These are phyloP conservation scores for Artibeus jamaicensis DNA, from an alignment of 2,797 vertebrate species.

Conservation along the genomic window DNA sequence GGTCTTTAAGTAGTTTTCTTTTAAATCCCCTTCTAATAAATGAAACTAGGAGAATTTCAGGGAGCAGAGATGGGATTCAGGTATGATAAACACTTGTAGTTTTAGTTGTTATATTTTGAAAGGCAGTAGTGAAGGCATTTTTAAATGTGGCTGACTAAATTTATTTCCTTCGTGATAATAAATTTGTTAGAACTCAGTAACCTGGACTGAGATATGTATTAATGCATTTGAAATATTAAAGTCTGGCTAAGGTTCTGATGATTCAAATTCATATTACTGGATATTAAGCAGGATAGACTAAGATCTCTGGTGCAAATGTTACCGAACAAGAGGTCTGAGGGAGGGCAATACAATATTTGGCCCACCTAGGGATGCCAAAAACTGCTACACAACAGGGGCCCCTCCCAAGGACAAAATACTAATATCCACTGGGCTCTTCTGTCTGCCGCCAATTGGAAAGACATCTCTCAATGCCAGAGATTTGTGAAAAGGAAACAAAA, in stretches of 20 bases:
- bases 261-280: conserved; percentile 77
- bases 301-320: conserved; percentile 2
- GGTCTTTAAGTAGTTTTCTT: not conserved
- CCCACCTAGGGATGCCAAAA: no score
- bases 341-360: no score
- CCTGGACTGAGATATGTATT: conserved; percentile 70
- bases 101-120: conserved; percentile 78
- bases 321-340: no score
- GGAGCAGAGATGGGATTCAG: not conserved
- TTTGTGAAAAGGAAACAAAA: no score
- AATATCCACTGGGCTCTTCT: no score
- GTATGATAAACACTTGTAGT: conserved; percentile 81
- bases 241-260: conserved; percentile 71
- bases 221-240: conserved; percentile 63
- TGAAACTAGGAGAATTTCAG: not conserved
- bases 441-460: no score
- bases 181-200: conserved; percentile 72
- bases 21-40: not conserved
- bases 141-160: conserved; percentile 73
- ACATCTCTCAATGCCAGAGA: no score
- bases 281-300: conserved; percentile 64
- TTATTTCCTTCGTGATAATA: conserved; percentile 72
- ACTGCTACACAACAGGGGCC: no score
- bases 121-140: conserved; percentile 78
- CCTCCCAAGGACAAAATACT: no score